Evolutionary conservation across 2,888 invertebrate genomes (phyloP), one percentile per base, ranked within the genome.

Genomic region (Adelognathus sp.): DNA sequence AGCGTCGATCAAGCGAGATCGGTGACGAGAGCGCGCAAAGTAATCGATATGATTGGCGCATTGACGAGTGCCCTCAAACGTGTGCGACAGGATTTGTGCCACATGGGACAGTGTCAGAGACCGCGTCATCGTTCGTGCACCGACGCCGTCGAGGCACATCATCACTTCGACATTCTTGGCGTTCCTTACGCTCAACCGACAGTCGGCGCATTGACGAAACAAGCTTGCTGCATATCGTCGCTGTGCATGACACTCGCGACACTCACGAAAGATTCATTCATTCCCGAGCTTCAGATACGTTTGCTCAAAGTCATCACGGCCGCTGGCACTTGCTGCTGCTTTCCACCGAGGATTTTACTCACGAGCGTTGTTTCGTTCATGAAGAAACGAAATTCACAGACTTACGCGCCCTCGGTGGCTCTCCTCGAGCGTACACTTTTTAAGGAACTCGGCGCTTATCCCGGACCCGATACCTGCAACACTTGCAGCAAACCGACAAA

Each of bases 271-370:
- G 93, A 93, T 24, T 85, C 92, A 0, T 92, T 92, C 0, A 88
- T 90, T 0, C 84, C 87, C 9, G 88, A 91, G 11, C 85, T 94
- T 1, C 90, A 93, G 41, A 89, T 92, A 16, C 92, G 93, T 74
- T 85, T 93, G n/a, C 87, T 94, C 0, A 92, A 93, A 79, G 93
- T 93, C 1, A 93, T 94, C 92, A 91, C 93, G 6, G 90, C 91
- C 54, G 93, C 93, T 67, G 95, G 95, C 0, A 94, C 93, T 0
- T 95, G 95, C 85, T 95, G 95, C 86, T 95, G 95, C 85, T 93
- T 94, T 84, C 93, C 94, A 0, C 92, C 94, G 0, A 92, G 92
- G 9, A 87, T 91, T 3, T 87, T 94, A 0, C 90, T 94, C 87
- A 91, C 92, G 67, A 92, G 92, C 81, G 88, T 93, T 9, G 92